Evolutionary conservation across 2,888 invertebrate species (phyloP), one percentile per base, ranked within the genome.

Genomic region (Diplazon laetatorius): DNA sequence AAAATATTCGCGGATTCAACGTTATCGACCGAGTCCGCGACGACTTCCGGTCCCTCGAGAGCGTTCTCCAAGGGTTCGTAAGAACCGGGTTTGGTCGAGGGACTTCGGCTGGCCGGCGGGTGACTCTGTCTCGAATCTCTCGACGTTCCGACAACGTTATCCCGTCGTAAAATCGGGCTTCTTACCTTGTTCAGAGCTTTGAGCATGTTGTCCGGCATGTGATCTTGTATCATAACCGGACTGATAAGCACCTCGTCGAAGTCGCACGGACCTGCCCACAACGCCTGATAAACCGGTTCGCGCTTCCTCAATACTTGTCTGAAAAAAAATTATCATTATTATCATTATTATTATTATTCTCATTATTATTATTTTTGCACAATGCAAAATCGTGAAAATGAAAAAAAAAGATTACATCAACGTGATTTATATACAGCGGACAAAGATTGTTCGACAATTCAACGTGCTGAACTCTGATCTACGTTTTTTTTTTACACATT

Each of bases 221-320:
- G 97, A 91, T 97, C 97, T 91, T 96, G 96, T 78, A 97, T 93
- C 97, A 97, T 97, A 63, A 96, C 96, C 0, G 97, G 97, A 25
- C 97, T 97, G 82, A 97, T 96, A 69, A 97, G 93, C 18, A 97
- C 96, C 91, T 97, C 96, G 89, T 96, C 96, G 89, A 97, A 97
- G 89, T 96, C 96, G 48, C 93, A 94, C 84, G 95, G 96, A 81
- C 95, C 95, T 0, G 96, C 96, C 97, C 96, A 97, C 18, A 97
- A 92, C 10, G 97, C 97, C 91, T 97, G 96, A 91, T 96, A 97
- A 20, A 97, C 95, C 0, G 97, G 96, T 83, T 96, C 95, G 10
- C 93, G 93, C 83, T 94, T 94, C 83, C 93, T 93, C 79, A 95
- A 92, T 74, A 95, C 92, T 92, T 94, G 93, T 87, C 95, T 95